phyloP scores from a whole-genome alignment of 1,140 invertebrate genomes.

The Habropoda laboriosa region DNA sequence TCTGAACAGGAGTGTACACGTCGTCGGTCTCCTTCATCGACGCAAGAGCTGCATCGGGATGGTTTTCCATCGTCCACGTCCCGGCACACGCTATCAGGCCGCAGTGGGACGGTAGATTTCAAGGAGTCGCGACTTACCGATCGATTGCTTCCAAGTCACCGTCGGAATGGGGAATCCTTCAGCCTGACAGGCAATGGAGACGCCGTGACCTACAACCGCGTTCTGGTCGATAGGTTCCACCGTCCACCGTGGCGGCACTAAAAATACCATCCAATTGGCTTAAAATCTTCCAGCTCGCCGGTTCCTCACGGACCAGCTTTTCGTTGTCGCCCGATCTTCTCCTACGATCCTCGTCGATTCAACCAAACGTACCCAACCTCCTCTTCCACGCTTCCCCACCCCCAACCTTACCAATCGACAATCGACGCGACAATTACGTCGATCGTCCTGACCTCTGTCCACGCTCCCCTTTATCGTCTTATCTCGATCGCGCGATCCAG shows the following conservation, averaged over 20 bases:
- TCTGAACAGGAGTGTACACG: too few relatives aligned
- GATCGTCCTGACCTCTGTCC: not conserved
- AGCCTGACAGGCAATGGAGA: slow-evolving; percentile 95
- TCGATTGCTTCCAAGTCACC: slow-evolving; percentile 94
- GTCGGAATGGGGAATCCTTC: slow-evolving; percentile 93
- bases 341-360: slow-evolving; percentile 48
- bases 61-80: too few relatives aligned
- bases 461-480: not conserved
- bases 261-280: slow-evolving; percentile 74
- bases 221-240: slow-evolving; percentile 93
- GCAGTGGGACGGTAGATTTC: slow-evolving; percentile 18
- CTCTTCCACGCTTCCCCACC: slow-evolving; percentile 5
- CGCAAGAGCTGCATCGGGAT: too few relatives aligned
- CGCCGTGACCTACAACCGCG: slow-evolving; percentile 91
- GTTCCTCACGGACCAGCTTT: slow-evolving; percentile 23
- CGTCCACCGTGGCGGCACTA: slow-evolving; percentile 96
- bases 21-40: too few relatives aligned
- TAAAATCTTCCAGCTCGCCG: slow-evolving; percentile 56
- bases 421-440: not conserved
- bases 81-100: too few relatives aligned
- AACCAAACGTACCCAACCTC: too few relatives aligned
- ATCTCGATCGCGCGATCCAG: not conserved
- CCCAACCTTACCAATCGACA: not conserved
- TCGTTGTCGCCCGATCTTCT: slow-evolving; percentile 21
- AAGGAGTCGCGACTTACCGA: slow-evolving; percentile 83